Percentiles rank a stretch among this genome's conserved stretches.
These are phyloP conservation scores for Lycodopsis pacificus DNA, from an alignment of 2,797 vertebrate genomes.

Conservation along the genomic window DNA sequence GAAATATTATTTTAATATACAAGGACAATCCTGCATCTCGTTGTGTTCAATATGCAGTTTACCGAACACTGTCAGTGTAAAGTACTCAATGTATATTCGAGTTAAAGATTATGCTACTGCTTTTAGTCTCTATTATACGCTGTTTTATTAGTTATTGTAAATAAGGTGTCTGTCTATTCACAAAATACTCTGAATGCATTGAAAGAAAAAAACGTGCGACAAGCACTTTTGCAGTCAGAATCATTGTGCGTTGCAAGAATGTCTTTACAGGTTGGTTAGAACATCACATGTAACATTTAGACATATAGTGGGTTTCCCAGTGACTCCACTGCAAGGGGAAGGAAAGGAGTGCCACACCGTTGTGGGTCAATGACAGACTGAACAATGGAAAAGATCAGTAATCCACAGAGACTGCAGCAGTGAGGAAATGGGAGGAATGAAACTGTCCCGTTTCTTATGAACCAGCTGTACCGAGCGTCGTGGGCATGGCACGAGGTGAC, in stretches of 20 bases:
- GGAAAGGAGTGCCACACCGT: slow-evolving; percentile 80
- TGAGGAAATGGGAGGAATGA: slow-evolving; percentile 67
- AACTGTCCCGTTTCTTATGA: slow-evolving; percentile 43
- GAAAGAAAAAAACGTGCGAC: background rate
- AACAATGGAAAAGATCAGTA: slow-evolving; percentile 81
- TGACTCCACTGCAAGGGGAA: slow-evolving; percentile 59
- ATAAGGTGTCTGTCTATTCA: background rate
- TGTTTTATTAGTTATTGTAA: background rate
- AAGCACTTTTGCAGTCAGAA: background rate
- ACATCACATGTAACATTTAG: slow-evolving; percentile 1
- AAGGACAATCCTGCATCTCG: background rate
- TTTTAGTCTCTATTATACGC: background rate
- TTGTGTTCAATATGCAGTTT: background rate
- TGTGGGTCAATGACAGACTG: slow-evolving; percentile 58
- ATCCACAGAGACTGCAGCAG: slow-evolving; percentile 67
- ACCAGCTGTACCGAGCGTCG: slow-evolving; percentile 40
- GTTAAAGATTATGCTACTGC: background rate
- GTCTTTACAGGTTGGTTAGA: background rate
- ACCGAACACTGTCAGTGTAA: background rate
- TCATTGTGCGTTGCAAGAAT: background rate
- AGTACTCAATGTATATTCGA: background rate
- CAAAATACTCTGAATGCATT: background rate
- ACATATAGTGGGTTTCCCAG: slow-evolving; percentile 42
- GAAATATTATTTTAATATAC: background rate
- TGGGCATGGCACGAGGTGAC: slow-evolving; percentile 27